Evolutionary conservation across 2,797 vertebrate genomes (phyloP).

Genomic region (Poecilia velifera): DNA sequence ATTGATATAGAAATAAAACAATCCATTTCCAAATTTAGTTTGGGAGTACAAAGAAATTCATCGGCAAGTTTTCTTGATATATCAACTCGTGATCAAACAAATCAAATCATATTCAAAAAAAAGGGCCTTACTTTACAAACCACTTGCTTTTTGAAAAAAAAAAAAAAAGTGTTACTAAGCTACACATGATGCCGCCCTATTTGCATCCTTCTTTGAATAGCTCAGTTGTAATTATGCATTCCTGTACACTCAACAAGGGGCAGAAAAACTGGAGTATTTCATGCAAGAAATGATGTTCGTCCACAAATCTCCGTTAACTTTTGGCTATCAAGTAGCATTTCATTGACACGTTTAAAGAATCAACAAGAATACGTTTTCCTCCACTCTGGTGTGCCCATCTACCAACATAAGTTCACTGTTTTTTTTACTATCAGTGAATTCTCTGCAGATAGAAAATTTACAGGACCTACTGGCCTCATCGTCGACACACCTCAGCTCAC

Average conservation of each 20-base stretch:
- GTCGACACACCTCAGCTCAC: conserved; percentile 19
- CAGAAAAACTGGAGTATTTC: neutral
- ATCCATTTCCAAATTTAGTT: neutral
- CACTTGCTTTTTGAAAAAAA: no score
- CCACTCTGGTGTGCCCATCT: neutral
- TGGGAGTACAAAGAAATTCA: neutral
- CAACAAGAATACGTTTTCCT: neutral
- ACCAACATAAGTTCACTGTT: neutral
- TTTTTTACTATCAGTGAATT: neutral
- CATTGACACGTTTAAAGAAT: neutral
- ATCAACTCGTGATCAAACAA: neutral
- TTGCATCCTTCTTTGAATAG: neutral
- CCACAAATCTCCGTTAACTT: no score
- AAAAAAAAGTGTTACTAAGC: no score
- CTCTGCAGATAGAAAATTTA: conserved; percentile 4
- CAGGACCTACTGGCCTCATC: conserved; percentile 6
- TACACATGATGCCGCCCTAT: neutral
- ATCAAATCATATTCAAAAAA: no score
- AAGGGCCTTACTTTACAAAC: no score
- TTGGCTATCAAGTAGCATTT: neutral
- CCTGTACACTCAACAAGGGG: neutral
- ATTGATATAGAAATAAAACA: conserved; percentile 1
- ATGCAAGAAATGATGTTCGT: neutral
- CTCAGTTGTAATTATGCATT: neutral
- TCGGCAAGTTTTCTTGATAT: neutral